These are phyloP conservation scores for Cuculus canorus DNA, from an alignment of 2,797 vertebrate genomes.

Conservation along the genomic window DNA sequence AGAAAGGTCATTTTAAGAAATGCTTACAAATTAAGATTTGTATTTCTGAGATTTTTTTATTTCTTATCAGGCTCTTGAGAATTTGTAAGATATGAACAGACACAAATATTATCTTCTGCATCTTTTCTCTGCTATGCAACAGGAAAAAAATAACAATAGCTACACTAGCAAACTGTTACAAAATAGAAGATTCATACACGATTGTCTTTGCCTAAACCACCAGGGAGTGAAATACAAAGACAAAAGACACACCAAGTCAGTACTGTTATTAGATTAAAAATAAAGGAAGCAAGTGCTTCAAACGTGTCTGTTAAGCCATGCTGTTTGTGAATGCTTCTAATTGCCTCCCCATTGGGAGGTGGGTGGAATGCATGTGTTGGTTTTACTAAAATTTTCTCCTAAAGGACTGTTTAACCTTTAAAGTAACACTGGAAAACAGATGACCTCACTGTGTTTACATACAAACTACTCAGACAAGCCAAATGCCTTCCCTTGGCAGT, in stretches of 20 bases:
- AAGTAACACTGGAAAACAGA: slow-evolving; percentile 1
- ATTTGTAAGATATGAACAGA: background rate
- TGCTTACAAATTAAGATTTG: background rate
- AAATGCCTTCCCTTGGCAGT: background rate
- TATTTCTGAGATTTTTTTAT: background rate
- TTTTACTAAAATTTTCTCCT: background rate
- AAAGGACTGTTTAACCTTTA: background rate
- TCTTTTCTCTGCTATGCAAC: background rate
- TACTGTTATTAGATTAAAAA: background rate
- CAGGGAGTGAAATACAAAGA: background rate
- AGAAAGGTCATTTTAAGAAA: background rate
- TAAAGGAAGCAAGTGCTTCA: background rate
- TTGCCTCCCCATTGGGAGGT: background rate
- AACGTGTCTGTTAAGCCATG: background rate
- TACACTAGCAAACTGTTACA: background rate
- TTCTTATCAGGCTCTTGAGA: background rate
- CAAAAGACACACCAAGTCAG: background rate
- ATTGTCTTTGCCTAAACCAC: background rate
- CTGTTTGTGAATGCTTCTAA: background rate
- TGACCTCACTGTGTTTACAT: background rate
- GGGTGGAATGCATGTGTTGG: background rate
- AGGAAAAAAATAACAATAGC: background rate
- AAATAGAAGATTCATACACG: background rate
- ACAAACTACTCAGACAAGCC: background rate
- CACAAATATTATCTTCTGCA: background rate